phyloP scores from a whole-genome alignment of 2,113 vertebrate species.

The Dasyprocta punctata region DNA sequence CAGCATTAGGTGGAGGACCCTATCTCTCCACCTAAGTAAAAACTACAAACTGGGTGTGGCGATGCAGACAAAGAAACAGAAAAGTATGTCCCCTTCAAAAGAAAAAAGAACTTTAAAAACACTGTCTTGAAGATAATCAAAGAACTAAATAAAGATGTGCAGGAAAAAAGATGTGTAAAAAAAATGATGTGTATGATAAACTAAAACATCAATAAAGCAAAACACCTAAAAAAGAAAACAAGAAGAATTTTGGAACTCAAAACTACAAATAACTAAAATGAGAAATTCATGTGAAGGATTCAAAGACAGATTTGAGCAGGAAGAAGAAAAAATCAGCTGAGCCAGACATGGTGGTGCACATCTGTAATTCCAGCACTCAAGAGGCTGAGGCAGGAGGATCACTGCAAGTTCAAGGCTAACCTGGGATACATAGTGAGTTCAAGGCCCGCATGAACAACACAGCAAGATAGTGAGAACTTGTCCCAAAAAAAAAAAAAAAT shows the following conservation, averaged over 20 bases:
- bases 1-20: neutral
- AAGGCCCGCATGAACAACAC: no score
- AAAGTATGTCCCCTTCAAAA: neutral
- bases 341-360: no score
- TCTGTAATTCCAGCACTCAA: no score
- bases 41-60: neutral
- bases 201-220: neutral
- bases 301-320: neutral
- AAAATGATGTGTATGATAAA: neutral
- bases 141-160: neutral
- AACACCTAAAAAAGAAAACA: neutral
- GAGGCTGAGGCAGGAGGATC: no score
- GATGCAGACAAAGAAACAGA: neutral
- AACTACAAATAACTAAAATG: neutral
- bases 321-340: neutral
- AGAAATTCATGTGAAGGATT: neutral
- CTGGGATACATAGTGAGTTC: no score
- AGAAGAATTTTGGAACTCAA: neutral
- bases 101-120: neutral
- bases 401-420: no score
- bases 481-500: neutral
- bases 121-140: neutral
- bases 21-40: neutral
- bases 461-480: no score
- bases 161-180: no score